Evolutionary conservation across 2,888 invertebrate species (phyloP).

Genomic region (Lithophane leautieri): DNA sequence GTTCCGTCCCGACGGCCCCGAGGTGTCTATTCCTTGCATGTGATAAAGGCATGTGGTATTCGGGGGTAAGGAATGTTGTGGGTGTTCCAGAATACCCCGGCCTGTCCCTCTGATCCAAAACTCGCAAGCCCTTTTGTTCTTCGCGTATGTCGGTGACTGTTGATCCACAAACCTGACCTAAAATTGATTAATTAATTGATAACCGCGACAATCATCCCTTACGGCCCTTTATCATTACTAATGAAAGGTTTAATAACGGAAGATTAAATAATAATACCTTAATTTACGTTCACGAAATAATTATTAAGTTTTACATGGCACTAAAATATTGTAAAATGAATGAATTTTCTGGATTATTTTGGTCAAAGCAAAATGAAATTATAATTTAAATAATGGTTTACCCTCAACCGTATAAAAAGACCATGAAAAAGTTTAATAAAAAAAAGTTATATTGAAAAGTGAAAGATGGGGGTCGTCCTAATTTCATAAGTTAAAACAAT

Average conservation of each 20-base stretch:
- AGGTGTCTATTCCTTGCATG: constrained; percentile 92
- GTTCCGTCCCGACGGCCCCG: constrained; percentile 90
- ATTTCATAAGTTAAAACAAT: constrained; percentile 83
- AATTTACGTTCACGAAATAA: constrained; percentile 1
- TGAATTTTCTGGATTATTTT: not conserved
- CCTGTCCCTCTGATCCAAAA: constrained; percentile 96
- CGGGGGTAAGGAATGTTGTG: constrained; percentile 95
- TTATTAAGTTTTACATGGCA: not conserved
- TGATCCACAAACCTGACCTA: constrained; percentile 96
- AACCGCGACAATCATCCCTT: constrained; percentile 66
- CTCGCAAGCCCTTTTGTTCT: constrained; percentile 95
- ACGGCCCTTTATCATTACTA: constrained; percentile 66
- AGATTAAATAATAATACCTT: constrained; percentile 40
- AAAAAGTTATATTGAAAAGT: constrained; percentile 55
- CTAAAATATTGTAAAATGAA: not conserved
- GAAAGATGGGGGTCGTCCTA: constrained; percentile 71
- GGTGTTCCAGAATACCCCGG: constrained; percentile 95
- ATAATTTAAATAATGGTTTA: constrained; percentile 4
- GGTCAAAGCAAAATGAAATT: not conserved
- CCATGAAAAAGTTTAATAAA: constrained; percentile 37
- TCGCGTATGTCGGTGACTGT: constrained; percentile 95
- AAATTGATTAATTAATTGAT: constrained; percentile 79
- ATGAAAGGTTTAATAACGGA: constrained; percentile 48
- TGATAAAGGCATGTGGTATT: constrained; percentile 97
- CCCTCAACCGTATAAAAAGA: constrained; percentile 18